Base-by-base conservation (phyloP, 2,113 vertebrate genomes). In the Chlorodrepanis virens region DNA sequence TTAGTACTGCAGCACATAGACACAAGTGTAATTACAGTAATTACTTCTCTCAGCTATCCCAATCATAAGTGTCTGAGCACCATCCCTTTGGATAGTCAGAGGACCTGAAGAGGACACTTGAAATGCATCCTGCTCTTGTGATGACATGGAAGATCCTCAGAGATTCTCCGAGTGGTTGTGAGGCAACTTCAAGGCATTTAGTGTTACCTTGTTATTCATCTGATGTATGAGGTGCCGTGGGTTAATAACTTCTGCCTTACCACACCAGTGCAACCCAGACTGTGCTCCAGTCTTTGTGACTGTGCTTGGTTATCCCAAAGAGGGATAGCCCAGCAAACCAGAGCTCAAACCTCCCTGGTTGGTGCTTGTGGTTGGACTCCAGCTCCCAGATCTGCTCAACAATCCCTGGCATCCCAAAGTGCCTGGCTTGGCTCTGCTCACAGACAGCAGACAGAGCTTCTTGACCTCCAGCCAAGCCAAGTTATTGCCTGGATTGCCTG, bases 401-500 rank as follows among this genome's bases (percentile, higher is more conserved):
- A 13, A 28, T 5, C 37, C 44, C 40, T 52, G 49, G 39, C 47
- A 76, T 29, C 52, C 42, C 67, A 47, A 0, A 0, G 1, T 35
- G 33, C 22, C 56, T 69, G 47, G 35, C 76, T 93, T 82, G 56
- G 33, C 50, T 82, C 74, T 24, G 27, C 42, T 50, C 69, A 39
- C 35, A 59, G 61, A 67, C 14, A 14, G 1, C 78, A 93, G 39
- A 21, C 0, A 33, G 22, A 56, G 28, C 60, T 87, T 50, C 85
- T 28, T 79, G 56, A 63, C 37, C 20, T 82, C 42, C 28, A 67
- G 69, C 15, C 65, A 83, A 37, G 35, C 16, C 45, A 57, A 40
- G n/a, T 25, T 44, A 52, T 6, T 17, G 37, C n/a, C 76, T 83
- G 47, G 63, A 39, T 21, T 68, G 35, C n/a, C 24, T 61, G 27